A percentile compares a stretch with the other conserved stretches of the same genome.
phyloP scores from a whole-genome alignment of 2,797 vertebrate genomes.

The Podargus strigoides region DNA sequence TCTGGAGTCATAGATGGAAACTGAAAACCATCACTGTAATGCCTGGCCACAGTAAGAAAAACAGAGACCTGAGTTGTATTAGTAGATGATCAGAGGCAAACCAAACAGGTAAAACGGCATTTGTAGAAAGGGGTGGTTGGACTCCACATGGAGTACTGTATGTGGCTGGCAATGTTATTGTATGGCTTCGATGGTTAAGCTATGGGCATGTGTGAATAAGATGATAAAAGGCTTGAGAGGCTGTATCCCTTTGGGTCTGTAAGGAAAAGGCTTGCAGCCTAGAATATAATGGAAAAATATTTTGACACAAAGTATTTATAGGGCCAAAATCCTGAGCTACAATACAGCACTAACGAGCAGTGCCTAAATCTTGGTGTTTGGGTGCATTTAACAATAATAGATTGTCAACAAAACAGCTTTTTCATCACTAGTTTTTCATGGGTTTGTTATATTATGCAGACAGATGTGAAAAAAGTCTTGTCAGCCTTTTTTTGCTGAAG shows the following conservation, averaged over 20 bases:
- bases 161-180: fast-evolving
- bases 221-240: background rate
- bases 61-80: background rate
- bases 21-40: background rate
- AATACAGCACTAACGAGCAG: conserved; percentile 42
- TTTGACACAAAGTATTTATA: background rate
- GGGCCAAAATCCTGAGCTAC: conserved; percentile 11
- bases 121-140: background rate
- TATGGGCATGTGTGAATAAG: background rate
- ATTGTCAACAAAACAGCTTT: conserved; percentile 45
- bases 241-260: background rate
- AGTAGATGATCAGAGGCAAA: background rate
- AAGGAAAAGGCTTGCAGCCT: background rate
- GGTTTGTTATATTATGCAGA: conserved; percentile 31
- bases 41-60: background rate
- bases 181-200: background rate
- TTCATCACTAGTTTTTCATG: conserved; percentile 35
- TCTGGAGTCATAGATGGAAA: background rate
- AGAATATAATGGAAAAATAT: background rate
- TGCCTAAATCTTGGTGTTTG: conserved; percentile 49
- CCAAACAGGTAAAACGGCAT: background rate
- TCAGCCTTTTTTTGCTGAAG: conserved; percentile 49
- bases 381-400: conserved; percentile 39
- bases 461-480: conserved; percentile 55
- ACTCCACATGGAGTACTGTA: background rate